Percentiles rank a stretch among this genome's conserved stretches.
Evolutionary conservation across 1,140 invertebrate genomes (phyloP).

Genomic region (Saccostrea cuccullata): DNA sequence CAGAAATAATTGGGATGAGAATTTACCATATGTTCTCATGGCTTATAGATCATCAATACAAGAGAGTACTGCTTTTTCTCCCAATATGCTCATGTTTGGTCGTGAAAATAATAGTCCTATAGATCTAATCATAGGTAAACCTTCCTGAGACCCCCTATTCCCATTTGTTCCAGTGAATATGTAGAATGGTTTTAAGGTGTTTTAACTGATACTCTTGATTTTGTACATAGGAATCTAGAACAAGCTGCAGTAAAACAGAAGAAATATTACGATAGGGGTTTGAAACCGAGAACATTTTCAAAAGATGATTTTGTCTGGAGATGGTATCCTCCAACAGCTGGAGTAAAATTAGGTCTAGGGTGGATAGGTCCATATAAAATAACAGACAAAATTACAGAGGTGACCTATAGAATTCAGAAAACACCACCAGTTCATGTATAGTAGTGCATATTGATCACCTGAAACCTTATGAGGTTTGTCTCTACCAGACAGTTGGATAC

Average conservation of each 20-base stretch:
- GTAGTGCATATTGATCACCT: constrained; percentile 51
- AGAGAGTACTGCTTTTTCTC: constrained; percentile 50
- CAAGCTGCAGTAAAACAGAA: constrained; percentile 36
- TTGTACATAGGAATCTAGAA: constrained; percentile 14
- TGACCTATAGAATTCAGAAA: constrained; percentile 37
- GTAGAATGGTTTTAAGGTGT: constrained; percentile 45
- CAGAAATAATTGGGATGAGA: constrained; percentile 15
- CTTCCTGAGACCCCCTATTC: background rate
- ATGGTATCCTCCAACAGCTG: constrained; percentile 56
- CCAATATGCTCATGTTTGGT: constrained; percentile 53
- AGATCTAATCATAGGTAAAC: constrained; percentile 27
- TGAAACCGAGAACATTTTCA: constrained; percentile 20
- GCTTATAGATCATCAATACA: constrained; percentile 52
- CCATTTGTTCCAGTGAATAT: constrained; percentile 36
- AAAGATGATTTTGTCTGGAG: constrained; percentile 52
- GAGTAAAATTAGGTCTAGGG: constrained; percentile 45
- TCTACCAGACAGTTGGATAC: background rate
- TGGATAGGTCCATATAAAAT: constrained; percentile 56
- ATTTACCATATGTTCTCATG: constrained; percentile 53
- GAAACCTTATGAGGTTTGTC: constrained; percentile 32
- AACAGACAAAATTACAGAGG: background rate
- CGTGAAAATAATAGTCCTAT: constrained; percentile 50
- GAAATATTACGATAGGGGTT: background rate
- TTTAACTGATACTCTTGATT: constrained; percentile 24
- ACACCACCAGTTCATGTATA: background rate